These are phyloP conservation scores for Drosophila emarginata DNA, from an alignment of 2,888 invertebrate species.

Conservation along the genomic window DNA sequence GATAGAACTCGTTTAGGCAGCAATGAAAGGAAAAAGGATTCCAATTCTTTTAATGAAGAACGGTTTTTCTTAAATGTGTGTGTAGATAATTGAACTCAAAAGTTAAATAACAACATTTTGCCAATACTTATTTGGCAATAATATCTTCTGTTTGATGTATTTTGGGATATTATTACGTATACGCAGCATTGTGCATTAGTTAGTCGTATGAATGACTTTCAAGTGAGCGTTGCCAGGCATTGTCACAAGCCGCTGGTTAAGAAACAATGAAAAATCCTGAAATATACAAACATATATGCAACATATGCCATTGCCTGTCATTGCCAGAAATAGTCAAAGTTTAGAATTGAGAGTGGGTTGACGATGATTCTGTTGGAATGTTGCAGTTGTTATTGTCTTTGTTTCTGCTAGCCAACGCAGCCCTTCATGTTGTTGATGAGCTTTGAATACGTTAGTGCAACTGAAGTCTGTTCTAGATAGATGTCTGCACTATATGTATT, in stretches of 20 bases:
- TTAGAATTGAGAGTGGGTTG: slow-evolving; percentile 30
- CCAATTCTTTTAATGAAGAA: not conserved
- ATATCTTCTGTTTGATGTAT: not conserved
- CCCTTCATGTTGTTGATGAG: slow-evolving; percentile 65
- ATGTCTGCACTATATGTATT: slow-evolving; percentile 20
- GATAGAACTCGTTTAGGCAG: not conserved
- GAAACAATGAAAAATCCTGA: slow-evolving; percentile 46
- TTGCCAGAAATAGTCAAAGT: slow-evolving; percentile 34
- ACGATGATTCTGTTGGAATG: slow-evolving; percentile 35
- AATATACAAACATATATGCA: slow-evolving; percentile 1
- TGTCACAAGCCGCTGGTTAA: slow-evolving; percentile 9
- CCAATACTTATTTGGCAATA: not conserved
- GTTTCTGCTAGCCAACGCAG: not conserved
- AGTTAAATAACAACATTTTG: too few relatives aligned
- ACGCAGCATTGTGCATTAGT: slow-evolving; percentile 51
- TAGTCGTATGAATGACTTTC: slow-evolving; percentile 54
- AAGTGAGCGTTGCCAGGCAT: slow-evolving; percentile 38
- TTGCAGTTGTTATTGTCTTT: slow-evolving; percentile 4
- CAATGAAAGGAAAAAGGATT: not conserved
- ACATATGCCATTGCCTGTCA: slow-evolving; percentile 45
- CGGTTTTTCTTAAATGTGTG: too few relatives aligned
- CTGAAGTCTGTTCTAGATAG: slow-evolving; percentile 30
- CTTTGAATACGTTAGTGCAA: slow-evolving; percentile 63
- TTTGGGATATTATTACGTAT: slow-evolving; percentile 48
- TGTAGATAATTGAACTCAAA: too few relatives aligned